A percentile compares a stretch with the other conserved stretches of the same genome.
Evolutionary conservation across 2,888 invertebrate genomes (phyloP).

Genomic region (Hydraecia micacea): DNA sequence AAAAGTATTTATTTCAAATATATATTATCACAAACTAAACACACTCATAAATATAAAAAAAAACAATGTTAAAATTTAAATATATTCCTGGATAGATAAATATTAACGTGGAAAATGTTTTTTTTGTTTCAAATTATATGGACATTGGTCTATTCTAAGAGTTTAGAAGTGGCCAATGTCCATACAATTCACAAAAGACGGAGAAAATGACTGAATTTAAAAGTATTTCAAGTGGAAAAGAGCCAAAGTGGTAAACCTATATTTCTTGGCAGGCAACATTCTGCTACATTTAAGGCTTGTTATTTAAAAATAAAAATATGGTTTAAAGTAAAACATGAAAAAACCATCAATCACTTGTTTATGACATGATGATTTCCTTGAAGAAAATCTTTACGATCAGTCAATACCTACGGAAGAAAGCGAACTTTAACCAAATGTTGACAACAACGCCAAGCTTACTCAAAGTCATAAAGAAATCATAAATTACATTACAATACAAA

Average conservation of each 20-base stretch:
- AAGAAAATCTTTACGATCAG: no score
- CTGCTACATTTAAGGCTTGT: neutral
- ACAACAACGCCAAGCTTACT: constrained; percentile 46
- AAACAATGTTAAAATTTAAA: no score
- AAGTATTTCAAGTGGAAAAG: neutral
- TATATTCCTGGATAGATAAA: no score
- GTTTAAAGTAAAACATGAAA: neutral
- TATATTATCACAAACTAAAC: no score
- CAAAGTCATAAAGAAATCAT: constrained; percentile 77
- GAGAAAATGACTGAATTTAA: neutral
- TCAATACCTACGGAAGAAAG: neutral
- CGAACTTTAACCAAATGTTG: constrained; percentile 47
- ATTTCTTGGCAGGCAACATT: neutral
- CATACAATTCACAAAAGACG: neutral
- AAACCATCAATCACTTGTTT: neutral
- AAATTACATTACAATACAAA: constrained; percentile 77
- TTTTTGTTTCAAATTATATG: no score
- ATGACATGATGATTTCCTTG: neutral
- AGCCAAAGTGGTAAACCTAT: neutral
- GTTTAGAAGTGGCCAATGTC: neutral
- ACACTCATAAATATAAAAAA: no score
- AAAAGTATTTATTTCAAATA: no score
- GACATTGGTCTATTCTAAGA: no score
- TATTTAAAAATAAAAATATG: neutral
- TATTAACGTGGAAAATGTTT: no score